Evolutionary conservation across 2,888 invertebrate species (phyloP), one percentile per base, ranked within the genome.

Genomic region (Conus canariensis): DNA sequence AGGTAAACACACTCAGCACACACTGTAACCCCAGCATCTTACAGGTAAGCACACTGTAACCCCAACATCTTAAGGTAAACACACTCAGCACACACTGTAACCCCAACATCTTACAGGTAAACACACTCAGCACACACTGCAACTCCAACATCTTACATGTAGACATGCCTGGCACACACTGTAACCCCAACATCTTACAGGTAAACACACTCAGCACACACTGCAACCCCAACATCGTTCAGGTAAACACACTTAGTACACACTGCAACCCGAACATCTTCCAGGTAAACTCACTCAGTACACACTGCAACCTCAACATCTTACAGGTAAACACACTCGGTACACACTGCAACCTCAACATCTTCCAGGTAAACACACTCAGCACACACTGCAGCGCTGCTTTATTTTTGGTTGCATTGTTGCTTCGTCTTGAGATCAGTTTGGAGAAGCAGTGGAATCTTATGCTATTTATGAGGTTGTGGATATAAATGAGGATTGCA

Each of bases 1-100:
- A 95, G 93, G 94, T 95, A 88, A 82, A 59, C 67, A 88, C 19
- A 12, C 30, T 64, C 82, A 1, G 1, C 74, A n/a, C n/a, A n/a
- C 74, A n/a, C 74, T 4, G n/a, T 2, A 9, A n/a, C 19, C 19
- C 19, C 22, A 22, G 1, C 19, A 16, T 8, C 19, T 22, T 1
- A 14, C 70, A 74, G 22, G n/a, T n/a, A 74, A 10, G 25, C 74
- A n/a, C 70, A 74, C 22, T 4, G 22, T 1, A 22, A 74, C 45
- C 45, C 45, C 45, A 45, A 45, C 45, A 45, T 45, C 45, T 45
- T 45, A 0, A 74, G n/a, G n/a, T n/a, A 74, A 9, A 74, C n/a
- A 74, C 74, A n/a, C n/a, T 45, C 45, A 3, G n/a, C 74, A 74
- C 74, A 74, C n/a, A 74, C 19, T 70, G 16, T 4, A 10, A 64